Evolutionary conservation across 2,797 vertebrate genomes (phyloP).

Genomic region (Eutrigla gurnardus): DNA sequence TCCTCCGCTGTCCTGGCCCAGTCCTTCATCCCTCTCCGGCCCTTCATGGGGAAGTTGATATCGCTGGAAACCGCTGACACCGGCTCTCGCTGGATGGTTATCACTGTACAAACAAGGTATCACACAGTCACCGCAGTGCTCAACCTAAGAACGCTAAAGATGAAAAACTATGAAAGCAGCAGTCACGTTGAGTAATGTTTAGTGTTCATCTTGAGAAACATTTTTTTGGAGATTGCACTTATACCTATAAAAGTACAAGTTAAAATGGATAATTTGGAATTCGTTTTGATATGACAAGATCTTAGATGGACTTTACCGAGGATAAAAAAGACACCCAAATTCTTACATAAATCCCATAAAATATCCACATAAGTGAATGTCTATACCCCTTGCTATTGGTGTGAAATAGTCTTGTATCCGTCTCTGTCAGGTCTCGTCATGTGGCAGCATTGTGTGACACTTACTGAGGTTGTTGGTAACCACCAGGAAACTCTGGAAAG

Average conservation of each 20-base stretch:
- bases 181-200: no score
- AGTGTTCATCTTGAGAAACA: background rate
- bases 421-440: background rate
- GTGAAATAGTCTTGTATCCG: background rate
- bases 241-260: background rate
- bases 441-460: slow-evolving; percentile 43
- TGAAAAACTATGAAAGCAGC: background rate
- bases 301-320: no score
- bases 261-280: background rate
- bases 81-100: slow-evolving; percentile 96
- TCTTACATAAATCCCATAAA: background rate
- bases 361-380: background rate
- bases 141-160: slow-evolving; percentile 1
- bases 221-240: background rate
- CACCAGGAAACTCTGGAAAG: slow-evolving; percentile 96
- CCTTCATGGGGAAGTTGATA: slow-evolving; percentile 98
- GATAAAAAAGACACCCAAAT: background rate
- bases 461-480: slow-evolving; percentile 98
- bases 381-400: background rate
- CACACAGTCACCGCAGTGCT: slow-evolving; percentile 3
- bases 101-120: slow-evolving; percentile 83
- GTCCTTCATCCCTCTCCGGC: slow-evolving; percentile 97
- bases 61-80: slow-evolving; percentile 97
- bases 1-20: slow-evolving; percentile 97
- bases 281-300: background rate